phyloP scores from a whole-genome alignment of 2,888 invertebrate species.

The Parapristionchus giblindavisi region DNA sequence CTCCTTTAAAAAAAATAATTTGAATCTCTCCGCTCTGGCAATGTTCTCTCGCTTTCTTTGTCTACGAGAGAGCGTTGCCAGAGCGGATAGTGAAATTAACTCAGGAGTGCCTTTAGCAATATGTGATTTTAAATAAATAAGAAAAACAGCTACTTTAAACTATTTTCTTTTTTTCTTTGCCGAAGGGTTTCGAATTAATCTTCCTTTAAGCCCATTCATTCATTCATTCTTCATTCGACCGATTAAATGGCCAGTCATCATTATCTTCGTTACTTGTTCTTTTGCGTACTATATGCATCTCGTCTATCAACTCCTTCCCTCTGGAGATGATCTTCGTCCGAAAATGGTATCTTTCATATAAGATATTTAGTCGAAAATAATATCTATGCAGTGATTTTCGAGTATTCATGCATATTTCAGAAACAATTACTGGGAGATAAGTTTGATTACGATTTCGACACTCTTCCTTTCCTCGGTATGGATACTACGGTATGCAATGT shows the following conservation, averaged over 20 bases:
- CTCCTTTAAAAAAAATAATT: no score
- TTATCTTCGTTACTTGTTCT: neutral
- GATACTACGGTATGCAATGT: neutral
- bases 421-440: neutral
- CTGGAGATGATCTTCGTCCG: neutral
- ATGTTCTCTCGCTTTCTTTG: no score
- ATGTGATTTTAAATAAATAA: no score
- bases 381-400: neutral
- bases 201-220: neutral
- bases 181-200: no score
- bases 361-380: neutral
- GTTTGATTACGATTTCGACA: neutral
- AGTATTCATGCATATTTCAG: neutral
- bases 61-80: no score
- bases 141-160: no score
- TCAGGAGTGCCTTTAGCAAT: no score
- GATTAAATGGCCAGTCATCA: neutral
- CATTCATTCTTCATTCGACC: slow-evolving; percentile 1
- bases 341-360: slow-evolving; percentile 1
- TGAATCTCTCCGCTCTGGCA: no score
- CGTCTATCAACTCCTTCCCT: neutral
- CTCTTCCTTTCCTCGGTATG: neutral
- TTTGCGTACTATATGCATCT: neutral
- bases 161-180: no score
- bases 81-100: no score